Evolutionary conservation across 2,888 invertebrate species (phyloP), one percentile per base, ranked within the genome.

Genomic region (Mythimna ferrago): DNA sequence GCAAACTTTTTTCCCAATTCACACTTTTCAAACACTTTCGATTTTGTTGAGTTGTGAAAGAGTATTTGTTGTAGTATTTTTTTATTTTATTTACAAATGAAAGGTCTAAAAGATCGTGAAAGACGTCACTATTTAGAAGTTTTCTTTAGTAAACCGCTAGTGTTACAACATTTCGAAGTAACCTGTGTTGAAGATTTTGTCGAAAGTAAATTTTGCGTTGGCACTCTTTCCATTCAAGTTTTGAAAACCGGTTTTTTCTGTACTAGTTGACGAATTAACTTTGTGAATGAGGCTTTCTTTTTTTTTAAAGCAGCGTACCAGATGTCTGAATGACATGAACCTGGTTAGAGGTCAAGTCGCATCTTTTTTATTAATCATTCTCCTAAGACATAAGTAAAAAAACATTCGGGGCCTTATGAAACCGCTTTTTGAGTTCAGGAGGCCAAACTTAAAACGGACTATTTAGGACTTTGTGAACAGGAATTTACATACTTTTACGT

Each of bases 1-100:
- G 82, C 83, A 83, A 83, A 87, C 82, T 89, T 92, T 93, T 93
- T 92, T 90, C 89, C 85, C 77, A 85, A 89, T 92, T 89, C 85
- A 87, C 90, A 89, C 89, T 89, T 88, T 88, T 88, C 85, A 85
- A 88, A 84, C 62, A 93, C 94, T 94, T 94, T 94, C 94, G 88
- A 90, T 94, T 93, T 92, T 89, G 86, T 87, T 86, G 74, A 81
- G 81, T 75, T 85, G 86, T 87, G 85, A 87, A 88, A 83, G 81
- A 81, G 82, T 87, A 86, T 83, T 82, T 80, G 82, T 82, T 87
- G 85, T 84, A 32, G 65, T 78, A 82, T 82, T 84, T 86, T 85
- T 83, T 82, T 71, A 61, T 71, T 82, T 44, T 48, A 48, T 48
- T 48, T 76, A 71, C 66, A 48, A 73, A 66, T 54, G 63, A 73